phyloP scores from a whole-genome alignment of 1,140 invertebrate species.

The Vollenhovia emeryi region DNA sequence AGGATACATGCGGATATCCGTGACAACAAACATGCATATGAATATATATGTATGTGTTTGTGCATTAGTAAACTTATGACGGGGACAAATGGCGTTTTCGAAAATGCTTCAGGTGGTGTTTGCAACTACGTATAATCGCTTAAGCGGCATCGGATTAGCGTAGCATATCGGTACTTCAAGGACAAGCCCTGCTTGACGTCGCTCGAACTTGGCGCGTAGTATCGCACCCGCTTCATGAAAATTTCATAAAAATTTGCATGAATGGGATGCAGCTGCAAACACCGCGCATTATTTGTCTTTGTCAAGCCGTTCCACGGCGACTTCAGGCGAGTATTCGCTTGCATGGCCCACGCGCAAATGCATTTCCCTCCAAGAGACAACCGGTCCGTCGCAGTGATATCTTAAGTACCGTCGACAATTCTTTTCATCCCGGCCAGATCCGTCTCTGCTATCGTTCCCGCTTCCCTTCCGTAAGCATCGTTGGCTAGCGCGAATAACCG shows the following conservation, averaged over 20 bases:
- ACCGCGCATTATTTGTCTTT: conserved; percentile 55
- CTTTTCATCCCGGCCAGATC: conserved; percentile 17
- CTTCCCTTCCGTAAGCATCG: background rate
- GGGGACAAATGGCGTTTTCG: conserved; percentile 40
- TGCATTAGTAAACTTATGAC: conserved; percentile 6
- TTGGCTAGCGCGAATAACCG: conserved; percentile 1
- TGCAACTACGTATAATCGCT: conserved; percentile 26
- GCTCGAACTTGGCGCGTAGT: conserved; percentile 19
- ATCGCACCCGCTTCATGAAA: conserved; percentile 34
- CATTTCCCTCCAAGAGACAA: conserved; percentile 17
- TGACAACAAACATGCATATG: background rate
- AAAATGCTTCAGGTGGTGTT: conserved; percentile 38
- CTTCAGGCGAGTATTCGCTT: conserved; percentile 1
- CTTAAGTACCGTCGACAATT: conserved; percentile 43
- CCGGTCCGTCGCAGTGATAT: conserved; percentile 25
- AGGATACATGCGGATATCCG: background rate
- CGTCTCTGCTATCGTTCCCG: background rate
- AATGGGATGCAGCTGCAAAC: conserved; percentile 40
- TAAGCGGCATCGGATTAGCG: conserved; percentile 46
- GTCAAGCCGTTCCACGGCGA: conserved; percentile 26
- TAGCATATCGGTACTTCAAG: conserved; percentile 12
- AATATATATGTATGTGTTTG: conserved; percentile 12
- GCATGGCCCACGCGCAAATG: background rate
- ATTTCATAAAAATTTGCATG: conserved; percentile 60
- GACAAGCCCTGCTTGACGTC: conserved; percentile 3